These are phyloP conservation scores for Cacatua alba DNA, from an alignment of 2,113 vertebrate genomes.

Conservation along the genomic window DNA sequence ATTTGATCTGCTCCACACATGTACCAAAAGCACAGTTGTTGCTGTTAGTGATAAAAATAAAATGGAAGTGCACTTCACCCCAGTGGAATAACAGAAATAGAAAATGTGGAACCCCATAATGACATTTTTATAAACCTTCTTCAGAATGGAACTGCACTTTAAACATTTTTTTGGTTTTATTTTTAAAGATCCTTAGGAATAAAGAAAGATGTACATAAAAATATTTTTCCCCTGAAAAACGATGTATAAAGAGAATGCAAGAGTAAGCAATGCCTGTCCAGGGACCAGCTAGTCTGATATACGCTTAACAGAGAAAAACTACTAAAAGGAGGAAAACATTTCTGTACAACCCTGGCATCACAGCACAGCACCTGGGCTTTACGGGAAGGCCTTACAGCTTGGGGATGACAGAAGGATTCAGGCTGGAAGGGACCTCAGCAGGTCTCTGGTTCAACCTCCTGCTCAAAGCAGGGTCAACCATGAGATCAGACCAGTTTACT, in stretches of 20 bases:
- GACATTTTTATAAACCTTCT: constrained; percentile 9
- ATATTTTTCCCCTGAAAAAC: neutral
- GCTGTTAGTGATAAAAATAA: constrained; percentile 44
- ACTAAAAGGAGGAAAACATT: neutral
- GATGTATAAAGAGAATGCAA: neutral
- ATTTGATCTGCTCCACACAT: neutral
- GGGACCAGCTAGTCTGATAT: constrained; percentile 9
- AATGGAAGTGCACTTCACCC: neutral
- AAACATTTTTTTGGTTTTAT: neutral
- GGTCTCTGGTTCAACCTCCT: neutral
- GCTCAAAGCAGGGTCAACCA: neutral
- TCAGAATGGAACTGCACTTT: neutral
- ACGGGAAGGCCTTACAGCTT: neutral
- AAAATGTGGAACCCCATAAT: neutral
- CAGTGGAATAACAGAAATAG: constrained; percentile 1
- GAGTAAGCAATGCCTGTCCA: neutral
- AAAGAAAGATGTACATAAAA: neutral
- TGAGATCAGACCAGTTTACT: neutral
- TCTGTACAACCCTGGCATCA: neutral
- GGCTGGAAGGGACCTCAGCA: neutral
- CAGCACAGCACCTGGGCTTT: neutral
- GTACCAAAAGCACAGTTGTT: constrained; percentile 1
- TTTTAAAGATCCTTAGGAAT: constrained; percentile 25
- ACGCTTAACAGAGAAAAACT: neutral
- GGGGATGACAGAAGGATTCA: neutral